Evolutionary conservation across 2,113 vertebrate species (phyloP).

Genomic region (Noctilio leporinus): DNA sequence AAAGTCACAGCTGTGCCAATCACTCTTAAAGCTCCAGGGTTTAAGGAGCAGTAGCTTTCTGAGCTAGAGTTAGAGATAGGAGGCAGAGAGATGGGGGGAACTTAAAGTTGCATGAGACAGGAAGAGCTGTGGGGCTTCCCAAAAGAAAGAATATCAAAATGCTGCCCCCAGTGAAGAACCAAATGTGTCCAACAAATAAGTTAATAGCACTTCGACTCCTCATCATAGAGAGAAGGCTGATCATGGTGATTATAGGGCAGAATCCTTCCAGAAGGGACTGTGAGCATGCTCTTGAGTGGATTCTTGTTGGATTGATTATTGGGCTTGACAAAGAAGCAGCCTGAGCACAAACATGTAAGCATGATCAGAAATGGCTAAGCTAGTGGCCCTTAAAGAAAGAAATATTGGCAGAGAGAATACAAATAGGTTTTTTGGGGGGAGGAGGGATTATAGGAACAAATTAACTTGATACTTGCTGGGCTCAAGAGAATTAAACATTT

Average conservation of each 20-base stretch:
- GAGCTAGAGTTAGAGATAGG: background rate
- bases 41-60: background rate
- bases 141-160: background rate
- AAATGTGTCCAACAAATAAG: background rate
- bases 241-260: background rate
- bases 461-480: background rate
- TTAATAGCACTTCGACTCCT: background rate
- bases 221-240: background rate
- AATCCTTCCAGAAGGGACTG: background rate
- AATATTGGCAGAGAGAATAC: background rate
- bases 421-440: background rate
- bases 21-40: background rate
- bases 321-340: background rate
- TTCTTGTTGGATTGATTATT: background rate
- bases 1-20: background rate
- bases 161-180: background rate
- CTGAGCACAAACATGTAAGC: accelerated
- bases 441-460: background rate
- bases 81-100: background rate
- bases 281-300: background rate
- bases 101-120: background rate
- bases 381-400: background rate
- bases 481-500: background rate
- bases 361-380: background rate
- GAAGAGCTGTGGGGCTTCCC: background rate